These are phyloP conservation scores for Rhynchopsitta pachyrhyncha DNA, from an alignment of 2,113 vertebrate species.

Conservation along the genomic window DNA sequence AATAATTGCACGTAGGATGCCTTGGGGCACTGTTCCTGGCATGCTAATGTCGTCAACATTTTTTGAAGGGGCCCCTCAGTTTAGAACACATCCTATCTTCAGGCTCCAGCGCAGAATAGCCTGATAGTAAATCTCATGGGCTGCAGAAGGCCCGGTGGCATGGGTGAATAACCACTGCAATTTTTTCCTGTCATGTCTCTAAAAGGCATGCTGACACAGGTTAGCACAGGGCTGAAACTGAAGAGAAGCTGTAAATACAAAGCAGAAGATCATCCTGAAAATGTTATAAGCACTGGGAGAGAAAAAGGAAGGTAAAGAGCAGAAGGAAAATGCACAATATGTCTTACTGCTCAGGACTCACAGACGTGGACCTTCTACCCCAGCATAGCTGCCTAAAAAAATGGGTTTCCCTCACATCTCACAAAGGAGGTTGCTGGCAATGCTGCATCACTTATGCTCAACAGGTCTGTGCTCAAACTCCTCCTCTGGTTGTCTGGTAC, in stretches of 20 bases:
- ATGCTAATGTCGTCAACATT: accelerated
- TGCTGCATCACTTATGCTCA: background rate
- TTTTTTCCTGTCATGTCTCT: background rate
- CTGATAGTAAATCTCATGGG: background rate
- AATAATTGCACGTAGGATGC: background rate
- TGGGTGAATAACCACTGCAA: background rate
- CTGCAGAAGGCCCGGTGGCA: background rate
- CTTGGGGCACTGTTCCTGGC: background rate
- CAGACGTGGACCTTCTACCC: background rate
- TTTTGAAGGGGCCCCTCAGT: background rate
- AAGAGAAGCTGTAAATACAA: background rate
- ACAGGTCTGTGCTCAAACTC: background rate
- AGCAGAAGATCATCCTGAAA: background rate
- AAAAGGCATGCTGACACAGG: background rate
- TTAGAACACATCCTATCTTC: background rate
- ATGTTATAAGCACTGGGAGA: background rate
- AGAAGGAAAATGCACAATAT: background rate
- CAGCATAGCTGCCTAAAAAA: background rate
- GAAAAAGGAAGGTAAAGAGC: background rate
- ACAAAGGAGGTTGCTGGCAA: background rate
- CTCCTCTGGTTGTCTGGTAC: background rate
- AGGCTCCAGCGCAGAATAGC: accelerated
- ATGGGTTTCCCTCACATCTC: background rate
- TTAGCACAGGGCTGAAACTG: background rate
- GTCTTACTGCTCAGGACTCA: background rate